These are phyloP conservation scores for Vanessa atalanta DNA, from an alignment of 1,140 invertebrate species.

Conservation along the genomic window DNA sequence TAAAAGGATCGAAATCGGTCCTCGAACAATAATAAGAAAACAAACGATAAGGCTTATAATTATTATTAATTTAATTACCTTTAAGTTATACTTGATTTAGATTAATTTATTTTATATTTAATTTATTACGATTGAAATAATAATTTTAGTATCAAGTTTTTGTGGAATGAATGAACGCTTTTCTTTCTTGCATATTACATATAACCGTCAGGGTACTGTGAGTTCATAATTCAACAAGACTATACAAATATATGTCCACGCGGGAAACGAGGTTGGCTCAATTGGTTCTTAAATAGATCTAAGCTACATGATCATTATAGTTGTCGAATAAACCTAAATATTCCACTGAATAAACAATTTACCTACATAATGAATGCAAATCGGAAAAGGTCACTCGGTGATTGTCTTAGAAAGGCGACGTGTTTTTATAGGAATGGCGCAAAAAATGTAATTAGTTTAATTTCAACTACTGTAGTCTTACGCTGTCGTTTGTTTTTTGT, in stretches of 20 bases:
- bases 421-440: slow-evolving; percentile 8
- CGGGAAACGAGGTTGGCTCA: background rate
- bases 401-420: slow-evolving; percentile 27
- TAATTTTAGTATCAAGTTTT: too few species aligned
- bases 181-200: too few species aligned
- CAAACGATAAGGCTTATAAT: background rate
- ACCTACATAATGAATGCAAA: background rate
- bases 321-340: background rate
- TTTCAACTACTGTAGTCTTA: slow-evolving; percentile 9
- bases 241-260: background rate
- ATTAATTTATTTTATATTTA: too few species aligned
- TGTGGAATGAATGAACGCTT: too few species aligned
- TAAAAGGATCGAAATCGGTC: background rate
- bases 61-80: background rate
- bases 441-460: slow-evolving; percentile 21
- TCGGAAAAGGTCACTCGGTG: slow-evolving; percentile 16
- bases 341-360: slow-evolving; percentile 16
- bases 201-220: too few species aligned
- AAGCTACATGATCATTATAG: background rate
- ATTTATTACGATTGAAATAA: too few species aligned
- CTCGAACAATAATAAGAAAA: background rate
- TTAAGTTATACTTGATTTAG: too few species aligned
- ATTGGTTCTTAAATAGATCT: background rate
- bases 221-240: too few species aligned
- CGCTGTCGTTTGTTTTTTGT: slow-evolving; percentile 2